Evolutionary conservation across 2,888 invertebrate species (phyloP).

Genomic region (Arrhopalites spinosus): DNA sequence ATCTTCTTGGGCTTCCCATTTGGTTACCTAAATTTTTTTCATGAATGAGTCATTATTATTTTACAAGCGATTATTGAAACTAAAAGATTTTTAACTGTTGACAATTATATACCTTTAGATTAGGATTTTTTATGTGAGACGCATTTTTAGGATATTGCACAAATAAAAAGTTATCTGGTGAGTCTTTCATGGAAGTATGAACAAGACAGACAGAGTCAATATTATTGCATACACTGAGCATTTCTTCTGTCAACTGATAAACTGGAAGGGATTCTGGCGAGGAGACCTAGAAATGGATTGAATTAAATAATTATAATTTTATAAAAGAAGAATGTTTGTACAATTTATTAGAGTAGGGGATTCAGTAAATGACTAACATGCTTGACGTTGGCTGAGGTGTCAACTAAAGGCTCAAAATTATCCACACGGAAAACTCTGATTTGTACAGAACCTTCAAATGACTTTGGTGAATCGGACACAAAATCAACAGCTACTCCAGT

Average conservation of each 20-base stretch:
- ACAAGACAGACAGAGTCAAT: slow-evolving; percentile 11
- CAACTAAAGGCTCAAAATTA: slow-evolving; percentile 38
- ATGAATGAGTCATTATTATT: too few species aligned
- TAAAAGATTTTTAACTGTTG: too few species aligned
- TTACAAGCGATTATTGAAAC: too few species aligned
- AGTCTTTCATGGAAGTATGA: slow-evolving; percentile 33
- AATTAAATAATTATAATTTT: background rate
- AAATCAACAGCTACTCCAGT: slow-evolving; percentile 47
- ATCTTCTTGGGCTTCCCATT: slow-evolving; percentile 23
- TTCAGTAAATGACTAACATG: background rate
- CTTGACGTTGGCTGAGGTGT: background rate
- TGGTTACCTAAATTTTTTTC: slow-evolving; percentile 20
- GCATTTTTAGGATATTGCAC: slow-evolving; percentile 59
- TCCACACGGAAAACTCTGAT: slow-evolving; percentile 41
- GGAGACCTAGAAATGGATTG: background rate
- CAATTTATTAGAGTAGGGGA: background rate
- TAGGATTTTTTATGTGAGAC: slow-evolving; percentile 41
- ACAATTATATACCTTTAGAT: slow-evolving; percentile 40
- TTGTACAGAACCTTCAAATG: slow-evolving; percentile 34
- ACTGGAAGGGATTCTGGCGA: background rate
- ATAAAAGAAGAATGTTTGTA: background rate
- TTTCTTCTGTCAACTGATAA: background rate
- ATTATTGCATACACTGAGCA: background rate
- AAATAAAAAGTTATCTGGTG: slow-evolving; percentile 71
- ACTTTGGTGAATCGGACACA: slow-evolving; percentile 44